phyloP scores from a whole-genome alignment of 2,888 invertebrate species.

The Drosophila pseudotalamancana region DNA sequence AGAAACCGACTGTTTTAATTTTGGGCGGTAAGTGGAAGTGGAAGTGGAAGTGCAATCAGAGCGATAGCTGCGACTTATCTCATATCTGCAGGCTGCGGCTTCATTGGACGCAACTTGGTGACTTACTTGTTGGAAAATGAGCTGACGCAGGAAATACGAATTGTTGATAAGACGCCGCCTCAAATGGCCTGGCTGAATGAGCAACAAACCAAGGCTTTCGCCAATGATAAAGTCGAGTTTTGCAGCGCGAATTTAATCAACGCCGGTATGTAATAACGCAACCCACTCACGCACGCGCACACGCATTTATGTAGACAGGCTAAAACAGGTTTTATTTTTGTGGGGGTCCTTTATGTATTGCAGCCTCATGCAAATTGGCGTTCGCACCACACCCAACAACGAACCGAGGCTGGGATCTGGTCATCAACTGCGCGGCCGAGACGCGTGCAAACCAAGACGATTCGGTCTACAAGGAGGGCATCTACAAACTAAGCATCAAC shows the following conservation, averaged over 20 bases:
- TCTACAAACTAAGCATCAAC: constrained; percentile 92
- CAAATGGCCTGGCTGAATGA: constrained; percentile 95
- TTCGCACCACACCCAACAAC: constrained; percentile 86
- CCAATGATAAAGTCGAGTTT: constrained; percentile 92
- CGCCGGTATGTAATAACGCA: constrained; percentile 87
- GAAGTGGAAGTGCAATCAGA: constrained; percentile 4
- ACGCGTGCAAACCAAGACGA: constrained; percentile 95
- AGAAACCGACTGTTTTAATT: constrained; percentile 83
- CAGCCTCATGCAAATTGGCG: constrained; percentile 92
- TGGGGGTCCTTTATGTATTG: constrained; percentile 64
- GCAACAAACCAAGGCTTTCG: constrained; percentile 89
- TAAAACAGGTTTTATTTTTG: constrained; percentile 58
- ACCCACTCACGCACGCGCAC: constrained; percentile 27
- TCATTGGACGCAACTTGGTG: constrained; percentile 95
- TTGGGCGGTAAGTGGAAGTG: constrained; percentile 81
- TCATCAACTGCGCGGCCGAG: constrained; percentile 96
- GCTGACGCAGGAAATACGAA: constrained; percentile 89
- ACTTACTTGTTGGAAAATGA: constrained; percentile 91
- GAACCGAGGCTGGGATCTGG: constrained; percentile 89
- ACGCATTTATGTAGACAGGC: constrained; percentile 1
- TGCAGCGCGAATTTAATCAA: constrained; percentile 96
- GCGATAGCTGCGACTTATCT: constrained; percentile 36
- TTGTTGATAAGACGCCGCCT: constrained; percentile 97
- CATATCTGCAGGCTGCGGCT: constrained; percentile 91
- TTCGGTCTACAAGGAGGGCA: constrained; percentile 95